Base-by-base conservation (phyloP, 2,888 invertebrate species). In the Caradrina clavipalpis region DNA sequence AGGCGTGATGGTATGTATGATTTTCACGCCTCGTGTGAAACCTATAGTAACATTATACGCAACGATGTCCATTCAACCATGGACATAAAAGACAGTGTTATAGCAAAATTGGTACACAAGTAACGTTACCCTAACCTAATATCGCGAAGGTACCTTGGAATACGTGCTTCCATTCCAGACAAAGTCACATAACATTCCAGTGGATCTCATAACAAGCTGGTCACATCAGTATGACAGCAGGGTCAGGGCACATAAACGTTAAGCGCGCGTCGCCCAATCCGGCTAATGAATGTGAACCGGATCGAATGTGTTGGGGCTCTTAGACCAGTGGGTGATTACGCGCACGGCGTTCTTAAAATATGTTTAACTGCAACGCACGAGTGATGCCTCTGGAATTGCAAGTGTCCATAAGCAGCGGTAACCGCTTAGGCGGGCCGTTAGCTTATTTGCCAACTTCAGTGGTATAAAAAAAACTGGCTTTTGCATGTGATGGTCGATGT, bases 241-340 rank as follows among this genome's bases (percentile, higher is more conserved):
- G 73, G 83, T 69, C 81, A 62, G 81, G 56, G 53, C 64, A 73
- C 74, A 83, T 83, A 63, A 81, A 71, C 78, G 68, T 75, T 74
- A 84, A 81, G 65, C 82, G 79, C 66, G 78, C 71, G 58, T 76
- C 69, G 78, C 65, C 79, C 85, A 81, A 84, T 84, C 82, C 76
- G 60, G 73, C 68, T 86, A 87, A 86, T 84, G 80, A 86, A 86
- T 84, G 85, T 69, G 80, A 86, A 87, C 85, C 73, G 82, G 76
- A 82, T 78, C 83, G 73, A 78, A 69, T 73, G 67, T 62, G 26
- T 7, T 56, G 58, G 11, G 73, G 83, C 45, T 45, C 0, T 1
- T n/a, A 63, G 35, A 73, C 57, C 51, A 51, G 69, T 69, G 79
- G 60, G 3, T 0, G 50, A 31, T 7, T 4, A 7, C 45, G 45